phyloP scores from a whole-genome alignment of 2,888 invertebrate genomes.

The Carabus problematicus region DNA sequence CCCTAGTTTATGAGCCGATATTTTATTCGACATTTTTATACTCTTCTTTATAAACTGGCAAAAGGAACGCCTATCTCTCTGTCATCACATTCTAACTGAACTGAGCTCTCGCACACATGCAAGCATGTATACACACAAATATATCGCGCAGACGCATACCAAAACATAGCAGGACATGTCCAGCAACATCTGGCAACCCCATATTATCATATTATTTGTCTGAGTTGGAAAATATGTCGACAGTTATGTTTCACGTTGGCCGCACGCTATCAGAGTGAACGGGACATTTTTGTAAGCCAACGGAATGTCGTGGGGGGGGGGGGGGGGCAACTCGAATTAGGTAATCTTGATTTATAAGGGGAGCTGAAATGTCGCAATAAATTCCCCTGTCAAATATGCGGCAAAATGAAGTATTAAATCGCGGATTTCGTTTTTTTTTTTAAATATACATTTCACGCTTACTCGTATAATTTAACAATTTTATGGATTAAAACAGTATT shows the following conservation, averaged over 20 bases:
- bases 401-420: background rate
- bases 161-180: no score
- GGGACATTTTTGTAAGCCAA: background rate
- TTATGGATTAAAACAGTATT: no score
- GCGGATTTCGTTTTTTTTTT: background rate
- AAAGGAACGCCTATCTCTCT: background rate
- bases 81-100: background rate
- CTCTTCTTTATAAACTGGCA: no score
- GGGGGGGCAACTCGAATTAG: background rate
- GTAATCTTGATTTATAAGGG: conserved; percentile 9
- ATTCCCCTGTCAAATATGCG: background rate
- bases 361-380: background rate
- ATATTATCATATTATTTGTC: conserved; percentile 14
- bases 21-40: no score
- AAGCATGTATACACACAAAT: background rate
- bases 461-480: no score
- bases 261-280: background rate
- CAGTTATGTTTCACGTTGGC: conserved; percentile 7
- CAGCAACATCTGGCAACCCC: conserved; percentile 7
- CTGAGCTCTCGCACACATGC: background rate
- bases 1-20: no score
- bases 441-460: background rate
- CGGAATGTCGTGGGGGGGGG: background rate
- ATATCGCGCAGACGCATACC: no score
- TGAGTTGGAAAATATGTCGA: conserved; percentile 10